phyloP scores from a whole-genome alignment of 1,140 invertebrate genomes.

The Galendromus occidentalis region DNA sequence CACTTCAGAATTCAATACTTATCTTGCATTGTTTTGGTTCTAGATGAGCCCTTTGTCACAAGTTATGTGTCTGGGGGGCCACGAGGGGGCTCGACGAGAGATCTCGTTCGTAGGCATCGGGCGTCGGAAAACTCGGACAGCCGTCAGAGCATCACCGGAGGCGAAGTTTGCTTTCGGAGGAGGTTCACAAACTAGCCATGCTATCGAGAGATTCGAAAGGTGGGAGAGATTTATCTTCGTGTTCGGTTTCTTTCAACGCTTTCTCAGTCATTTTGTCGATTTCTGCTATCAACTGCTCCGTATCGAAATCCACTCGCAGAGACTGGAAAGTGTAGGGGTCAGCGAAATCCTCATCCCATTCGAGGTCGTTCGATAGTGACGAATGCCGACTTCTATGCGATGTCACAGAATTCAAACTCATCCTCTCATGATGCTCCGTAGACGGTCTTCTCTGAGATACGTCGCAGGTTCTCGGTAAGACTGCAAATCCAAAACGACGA shows the following conservation, averaged over 20 bases:
- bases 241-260: neutral
- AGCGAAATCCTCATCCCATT: constrained; percentile 6
- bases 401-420: neutral
- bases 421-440: constrained; percentile 1
- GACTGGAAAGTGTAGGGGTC: neutral
- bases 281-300: constrained; percentile 2
- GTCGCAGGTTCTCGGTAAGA: too few relatives aligned
- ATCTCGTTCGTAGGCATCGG: too few relatives aligned
- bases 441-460: neutral
- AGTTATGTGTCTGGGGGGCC: too few relatives aligned
- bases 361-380: neutral
- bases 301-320: neutral
- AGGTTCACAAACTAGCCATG: neutral
- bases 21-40: too few relatives aligned
- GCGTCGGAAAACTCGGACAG: too few relatives aligned
- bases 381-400: neutral
- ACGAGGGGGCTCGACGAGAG: too few relatives aligned
- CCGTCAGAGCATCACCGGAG: too few relatives aligned
- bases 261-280: constrained; percentile 9
- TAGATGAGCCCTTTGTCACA: too few relatives aligned
- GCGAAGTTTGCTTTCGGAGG: neutral
- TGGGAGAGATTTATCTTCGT: neutral
- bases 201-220: neutral
- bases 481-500: too few relatives aligned
- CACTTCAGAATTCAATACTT: too few relatives aligned